phyloP scores from a whole-genome alignment of 64 coral and sea anemone genomes.

The Pachyseris speciosa region DNA sequence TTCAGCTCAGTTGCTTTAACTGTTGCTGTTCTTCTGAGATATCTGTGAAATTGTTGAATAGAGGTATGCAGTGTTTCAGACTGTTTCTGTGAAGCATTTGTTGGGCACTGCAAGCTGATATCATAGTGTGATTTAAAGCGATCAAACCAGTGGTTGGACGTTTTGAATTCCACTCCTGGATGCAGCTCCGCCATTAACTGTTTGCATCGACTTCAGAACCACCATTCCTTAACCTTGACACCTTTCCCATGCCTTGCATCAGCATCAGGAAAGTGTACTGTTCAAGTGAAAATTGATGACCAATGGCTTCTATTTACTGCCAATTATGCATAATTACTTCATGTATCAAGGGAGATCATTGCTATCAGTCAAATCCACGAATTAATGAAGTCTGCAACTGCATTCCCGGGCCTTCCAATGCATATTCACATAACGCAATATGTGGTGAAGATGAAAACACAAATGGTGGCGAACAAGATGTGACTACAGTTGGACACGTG shows the following conservation, averaged over 20 bases:
- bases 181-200: slow-evolving; percentile 26
- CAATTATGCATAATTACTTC: neutral
- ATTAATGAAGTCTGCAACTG: neutral
- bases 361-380: neutral
- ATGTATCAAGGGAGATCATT: neutral
- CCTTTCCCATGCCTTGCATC: neutral
- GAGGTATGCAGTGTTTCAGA: slow-evolving; percentile 7
- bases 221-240: slow-evolving; percentile 38
- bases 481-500: neutral
- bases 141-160: slow-evolving; percentile 17
- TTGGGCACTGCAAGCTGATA: slow-evolving; percentile 18
- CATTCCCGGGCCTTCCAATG: neutral
- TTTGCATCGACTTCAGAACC: slow-evolving; percentile 35
- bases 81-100: slow-evolving; percentile 29
- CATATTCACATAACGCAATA: slow-evolving; percentile 2
- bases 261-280: neutral
- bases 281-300: neutral
- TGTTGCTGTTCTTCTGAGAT: slow-evolving; percentile 16
- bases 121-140: slow-evolving; percentile 3
- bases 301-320: neutral
- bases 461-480: neutral
- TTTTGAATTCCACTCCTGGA: slow-evolving; percentile 23
- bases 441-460: slow-evolving; percentile 8
- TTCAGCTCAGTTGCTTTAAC: slow-evolving; percentile 29
- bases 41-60: slow-evolving; percentile 32